A percentile compares a stretch with the other conserved stretches of the same genome.
These are phyloP conservation scores for Suricata suricatta DNA, from an alignment of 2,113 vertebrate genomes.

Conservation along the genomic window DNA sequence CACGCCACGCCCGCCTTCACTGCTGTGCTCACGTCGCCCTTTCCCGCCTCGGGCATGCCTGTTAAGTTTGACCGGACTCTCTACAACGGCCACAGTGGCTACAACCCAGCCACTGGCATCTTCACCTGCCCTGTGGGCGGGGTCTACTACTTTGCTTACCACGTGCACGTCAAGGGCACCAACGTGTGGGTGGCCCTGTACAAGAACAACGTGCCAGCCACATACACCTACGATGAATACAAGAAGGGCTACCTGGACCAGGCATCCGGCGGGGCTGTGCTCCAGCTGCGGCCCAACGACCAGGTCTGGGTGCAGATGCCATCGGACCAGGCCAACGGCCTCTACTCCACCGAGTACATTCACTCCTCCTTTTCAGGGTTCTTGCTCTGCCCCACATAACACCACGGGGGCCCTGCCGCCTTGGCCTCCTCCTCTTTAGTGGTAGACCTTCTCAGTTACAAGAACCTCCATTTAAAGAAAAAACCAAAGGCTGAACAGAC, in stretches of 20 bases:
- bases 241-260: constrained; percentile 99
- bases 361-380: constrained; percentile 99
- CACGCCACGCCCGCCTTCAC: constrained; percentile 94
- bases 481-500: constrained; percentile 49
- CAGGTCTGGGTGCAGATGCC: constrained; percentile 99
- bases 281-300: constrained; percentile 97
- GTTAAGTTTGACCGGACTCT: constrained; percentile 98
- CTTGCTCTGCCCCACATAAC: constrained; percentile 98
- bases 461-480: constrained; percentile 67
- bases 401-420: constrained; percentile 62
- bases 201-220: constrained; percentile 99
- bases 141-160: constrained; percentile 99
- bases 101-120: constrained; percentile 94
- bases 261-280: constrained; percentile 97
- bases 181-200: constrained; percentile 99
- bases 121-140: constrained; percentile 96
- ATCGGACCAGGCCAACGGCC: constrained; percentile 97
- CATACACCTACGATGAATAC: constrained; percentile 99
- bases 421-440: constrained; percentile 63
- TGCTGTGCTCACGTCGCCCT: constrained; percentile 95
- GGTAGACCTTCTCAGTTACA: constrained; percentile 69
- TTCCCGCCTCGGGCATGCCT: constrained; percentile 96
- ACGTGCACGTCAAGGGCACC: constrained; percentile 98
- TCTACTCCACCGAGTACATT: constrained; percentile 99
- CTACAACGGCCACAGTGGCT: constrained; percentile 97